Evolutionary conservation across 2,797 vertebrate genomes (phyloP).

Genomic region (Gymnothorax javanicus): DNA sequence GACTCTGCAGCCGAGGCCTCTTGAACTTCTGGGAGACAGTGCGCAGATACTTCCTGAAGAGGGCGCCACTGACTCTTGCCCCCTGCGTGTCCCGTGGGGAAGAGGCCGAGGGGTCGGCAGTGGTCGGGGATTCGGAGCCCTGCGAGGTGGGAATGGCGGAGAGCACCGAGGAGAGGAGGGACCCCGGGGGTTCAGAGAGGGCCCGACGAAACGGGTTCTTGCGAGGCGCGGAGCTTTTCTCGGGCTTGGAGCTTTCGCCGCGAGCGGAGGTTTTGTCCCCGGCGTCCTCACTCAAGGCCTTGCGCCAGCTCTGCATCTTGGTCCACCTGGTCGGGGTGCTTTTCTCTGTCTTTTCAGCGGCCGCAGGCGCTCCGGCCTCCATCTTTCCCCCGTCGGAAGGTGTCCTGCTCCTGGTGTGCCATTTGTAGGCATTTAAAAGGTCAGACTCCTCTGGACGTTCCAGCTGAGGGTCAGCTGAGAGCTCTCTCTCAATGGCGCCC

Average conservation of each 20-base stretch:
- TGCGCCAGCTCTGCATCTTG: slow-evolving; percentile 81
- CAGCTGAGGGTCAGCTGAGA: slow-evolving; percentile 44
- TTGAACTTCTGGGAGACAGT: slow-evolving; percentile 78
- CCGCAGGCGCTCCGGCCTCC: slow-evolving; percentile 46
- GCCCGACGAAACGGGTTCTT: slow-evolving; percentile 84
- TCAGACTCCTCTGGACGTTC: slow-evolving; percentile 48
- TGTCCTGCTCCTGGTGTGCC: slow-evolving; percentile 72
- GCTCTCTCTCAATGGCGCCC: slow-evolving; percentile 54
- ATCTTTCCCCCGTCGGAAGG: slow-evolving; percentile 52
- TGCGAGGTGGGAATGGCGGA: slow-evolving; percentile 43
- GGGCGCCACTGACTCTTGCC: slow-evolving; percentile 59
- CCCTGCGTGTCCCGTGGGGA: slow-evolving; percentile 57
- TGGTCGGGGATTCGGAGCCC: slow-evolving; percentile 34
- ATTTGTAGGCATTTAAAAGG: slow-evolving; percentile 78
- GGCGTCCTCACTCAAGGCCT: slow-evolving; percentile 70
- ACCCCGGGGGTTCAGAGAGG: slow-evolving; percentile 75
- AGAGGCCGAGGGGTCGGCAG: slow-evolving; percentile 46
- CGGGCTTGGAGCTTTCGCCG: slow-evolving; percentile 56
- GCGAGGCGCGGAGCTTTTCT: slow-evolving; percentile 43
- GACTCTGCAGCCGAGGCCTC: slow-evolving; percentile 64
- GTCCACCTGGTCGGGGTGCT: slow-evolving; percentile 70
- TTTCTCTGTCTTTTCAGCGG: slow-evolving; percentile 55
- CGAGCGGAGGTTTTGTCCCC: slow-evolving; percentile 46
- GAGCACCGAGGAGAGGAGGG: slow-evolving; percentile 55
- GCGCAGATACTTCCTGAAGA: slow-evolving; percentile 77